These are phyloP conservation scores for Leptosomus discolor DNA, from an alignment of 2,113 vertebrate species.

Conservation along the genomic window DNA sequence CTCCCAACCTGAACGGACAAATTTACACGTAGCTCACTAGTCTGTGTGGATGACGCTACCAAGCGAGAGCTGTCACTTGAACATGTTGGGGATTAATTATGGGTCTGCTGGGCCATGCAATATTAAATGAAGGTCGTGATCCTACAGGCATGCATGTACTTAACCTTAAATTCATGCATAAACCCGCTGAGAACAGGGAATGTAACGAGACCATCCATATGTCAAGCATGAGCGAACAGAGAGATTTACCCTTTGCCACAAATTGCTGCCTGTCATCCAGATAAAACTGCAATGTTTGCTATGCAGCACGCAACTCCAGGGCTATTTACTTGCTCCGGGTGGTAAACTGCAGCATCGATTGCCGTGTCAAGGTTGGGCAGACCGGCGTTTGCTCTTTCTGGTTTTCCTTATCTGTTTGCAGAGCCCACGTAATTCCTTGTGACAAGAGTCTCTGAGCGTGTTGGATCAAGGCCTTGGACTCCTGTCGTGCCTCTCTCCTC, in stretches of 20 bases:
- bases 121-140: background rate
- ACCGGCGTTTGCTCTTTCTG: background rate
- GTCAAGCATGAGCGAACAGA: background rate
- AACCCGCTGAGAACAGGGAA: background rate
- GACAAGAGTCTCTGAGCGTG: background rate
- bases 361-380: conserved; percentile 29
- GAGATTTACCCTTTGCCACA: conserved; percentile 47
- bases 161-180: conserved; percentile 11
- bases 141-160: background rate
- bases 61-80: background rate
- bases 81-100: background rate
- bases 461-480: background rate
- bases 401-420: conserved; percentile 35
- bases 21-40: fast-evolving
- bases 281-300: conserved; percentile 40
- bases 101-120: background rate
- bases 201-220: background rate
- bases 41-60: background rate
- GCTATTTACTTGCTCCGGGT: conserved; percentile 15
- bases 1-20: fast-evolving
- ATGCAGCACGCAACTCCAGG: background rate
- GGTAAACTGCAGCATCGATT: background rate
- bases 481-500: background rate
- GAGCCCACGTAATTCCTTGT: background rate
- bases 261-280: conserved; percentile 26